Percentiles rank a stretch among this genome's conserved stretches.
phyloP scores from a whole-genome alignment of 2,113 vertebrate genomes.

The Trematocara unimaculatum region DNA sequence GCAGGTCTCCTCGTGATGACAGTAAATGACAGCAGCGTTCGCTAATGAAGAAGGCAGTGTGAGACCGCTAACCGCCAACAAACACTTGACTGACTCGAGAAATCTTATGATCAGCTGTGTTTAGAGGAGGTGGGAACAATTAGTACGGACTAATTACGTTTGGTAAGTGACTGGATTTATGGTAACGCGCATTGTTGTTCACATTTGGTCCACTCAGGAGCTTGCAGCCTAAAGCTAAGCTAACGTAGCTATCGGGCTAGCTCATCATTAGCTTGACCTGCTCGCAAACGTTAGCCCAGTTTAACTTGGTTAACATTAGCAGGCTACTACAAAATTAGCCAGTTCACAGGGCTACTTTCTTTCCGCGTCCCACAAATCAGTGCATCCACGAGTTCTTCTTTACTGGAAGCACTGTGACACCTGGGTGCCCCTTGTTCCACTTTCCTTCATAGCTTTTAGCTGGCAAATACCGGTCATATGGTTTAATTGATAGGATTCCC shows the following conservation, averaged over 20 bases:
- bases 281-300: slow-evolving; percentile 13
- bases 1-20: slow-evolving; percentile 67
- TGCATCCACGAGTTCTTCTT: background rate
- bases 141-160: background rate
- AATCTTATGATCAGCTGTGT: slow-evolving; percentile 11
- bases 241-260: slow-evolving; percentile 57
- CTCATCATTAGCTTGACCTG: slow-evolving; percentile 34
- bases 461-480: background rate
- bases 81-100: slow-evolving; percentile 3
- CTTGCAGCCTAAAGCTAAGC: slow-evolving; percentile 44
- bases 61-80: slow-evolving; percentile 44
- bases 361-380: background rate
- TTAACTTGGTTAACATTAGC: slow-evolving; percentile 25
- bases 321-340: background rate
- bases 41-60: slow-evolving; percentile 41
- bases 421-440: background rate
- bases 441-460: background rate
- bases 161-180: slow-evolving; percentile 37
- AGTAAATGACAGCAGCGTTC: slow-evolving; percentile 65
- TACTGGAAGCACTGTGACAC: background rate
- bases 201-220: background rate
- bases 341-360: background rate
- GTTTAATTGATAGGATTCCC: background rate
- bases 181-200: background rate
- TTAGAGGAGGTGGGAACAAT: background rate